phyloP scores from a whole-genome alignment of 92 coral and sea anemone species.

The Bergia sp. region DNA sequence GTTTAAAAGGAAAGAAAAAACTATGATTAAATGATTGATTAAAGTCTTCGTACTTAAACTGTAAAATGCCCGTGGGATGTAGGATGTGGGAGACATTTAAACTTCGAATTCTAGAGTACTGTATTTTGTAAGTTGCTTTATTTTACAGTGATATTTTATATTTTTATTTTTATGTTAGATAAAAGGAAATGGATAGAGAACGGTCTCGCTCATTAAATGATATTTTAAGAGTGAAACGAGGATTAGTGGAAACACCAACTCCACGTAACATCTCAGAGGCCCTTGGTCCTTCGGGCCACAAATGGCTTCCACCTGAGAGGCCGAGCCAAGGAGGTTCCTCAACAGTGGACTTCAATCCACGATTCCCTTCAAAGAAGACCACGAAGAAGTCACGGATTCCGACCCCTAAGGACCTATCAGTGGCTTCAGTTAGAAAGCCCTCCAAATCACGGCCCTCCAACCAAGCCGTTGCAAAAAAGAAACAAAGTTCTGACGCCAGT shows the following conservation, averaged over 20 bases:
- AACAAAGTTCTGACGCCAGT: background rate
- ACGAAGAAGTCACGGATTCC: slow-evolving; percentile 16
- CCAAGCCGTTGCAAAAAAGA: background rate
- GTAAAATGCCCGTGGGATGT: too few species aligned
- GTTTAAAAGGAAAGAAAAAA: too few species aligned
- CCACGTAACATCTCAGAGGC: slow-evolving; percentile 19
- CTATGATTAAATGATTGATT: too few species aligned
- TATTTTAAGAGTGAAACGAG: slow-evolving; percentile 24
- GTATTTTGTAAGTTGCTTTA: too few species aligned
- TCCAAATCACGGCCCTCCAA: slow-evolving; percentile 5
- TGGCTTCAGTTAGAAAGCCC: background rate
- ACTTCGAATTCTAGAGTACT: too few species aligned
- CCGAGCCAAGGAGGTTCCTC: slow-evolving; percentile 25
- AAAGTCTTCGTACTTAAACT: too few species aligned
- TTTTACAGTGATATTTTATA: too few species aligned
- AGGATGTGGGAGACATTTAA: too few species aligned
- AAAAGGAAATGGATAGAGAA: slow-evolving; percentile 18
- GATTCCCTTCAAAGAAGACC: slow-evolving; percentile 3
- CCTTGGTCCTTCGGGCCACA: slow-evolving; percentile 26
- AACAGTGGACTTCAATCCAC: slow-evolving; percentile 13
- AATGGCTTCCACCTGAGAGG: slow-evolving; percentile 35
- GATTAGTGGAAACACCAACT: background rate
- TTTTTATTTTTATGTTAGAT: background rate
- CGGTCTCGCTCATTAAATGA: slow-evolving; percentile 26
- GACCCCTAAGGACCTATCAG: background rate